phyloP scores from a whole-genome alignment of 2,888 invertebrate species.

The Volucella zonaria region DNA sequence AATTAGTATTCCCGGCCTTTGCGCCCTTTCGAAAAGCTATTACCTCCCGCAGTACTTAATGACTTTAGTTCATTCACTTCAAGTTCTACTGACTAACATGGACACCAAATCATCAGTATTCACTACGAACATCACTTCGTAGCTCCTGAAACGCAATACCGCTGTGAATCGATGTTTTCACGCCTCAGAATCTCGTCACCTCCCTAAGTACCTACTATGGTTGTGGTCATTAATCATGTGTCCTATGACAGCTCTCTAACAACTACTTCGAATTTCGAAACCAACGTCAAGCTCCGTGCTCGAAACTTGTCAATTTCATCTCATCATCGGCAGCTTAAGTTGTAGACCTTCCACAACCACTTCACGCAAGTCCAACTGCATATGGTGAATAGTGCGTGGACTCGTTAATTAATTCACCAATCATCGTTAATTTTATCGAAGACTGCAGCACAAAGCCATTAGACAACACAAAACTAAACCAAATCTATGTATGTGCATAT shows the following conservation, averaged over 20 bases:
- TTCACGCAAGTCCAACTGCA: background rate
- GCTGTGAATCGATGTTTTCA: constrained; percentile 16
- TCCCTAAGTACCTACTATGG: background rate
- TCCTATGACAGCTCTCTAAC: constrained; percentile 20
- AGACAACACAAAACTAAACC: background rate
- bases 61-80: no score
- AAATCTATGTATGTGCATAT: background rate
- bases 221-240: constrained; percentile 39
- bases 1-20: no score
- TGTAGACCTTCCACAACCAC: constrained; percentile 51
- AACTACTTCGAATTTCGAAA: constrained; percentile 20
- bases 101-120: background rate
- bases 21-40: no score
- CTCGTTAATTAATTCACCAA: constrained; percentile 33
- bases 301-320: background rate
- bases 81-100: no score
- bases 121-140: background rate
- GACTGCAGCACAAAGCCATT: constrained; percentile 17
- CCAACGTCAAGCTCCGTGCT: constrained; percentile 26
- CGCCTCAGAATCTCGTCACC: constrained; percentile 5
- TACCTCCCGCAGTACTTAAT: background rate
- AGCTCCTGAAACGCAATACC: constrained; percentile 15
- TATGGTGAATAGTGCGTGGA: no score
- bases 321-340: background rate
- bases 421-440: constrained; percentile 14